Conservation (phyloP, 2,113 vertebrate species). For the Spea bombifrons region DNA sequence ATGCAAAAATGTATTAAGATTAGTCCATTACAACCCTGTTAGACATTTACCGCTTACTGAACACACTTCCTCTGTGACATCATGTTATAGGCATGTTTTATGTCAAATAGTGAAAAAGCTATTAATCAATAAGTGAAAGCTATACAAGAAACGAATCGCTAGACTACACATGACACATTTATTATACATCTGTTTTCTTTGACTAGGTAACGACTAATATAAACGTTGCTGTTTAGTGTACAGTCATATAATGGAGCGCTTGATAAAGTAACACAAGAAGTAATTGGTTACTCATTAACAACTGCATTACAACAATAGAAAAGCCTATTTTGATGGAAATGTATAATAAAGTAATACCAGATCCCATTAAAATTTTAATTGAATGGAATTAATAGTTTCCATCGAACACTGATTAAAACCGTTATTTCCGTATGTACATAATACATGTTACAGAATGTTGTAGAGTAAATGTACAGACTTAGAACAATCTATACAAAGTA, state of each 20-base stretch:
- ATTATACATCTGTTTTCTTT: not conserved
- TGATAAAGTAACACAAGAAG: slow-evolving; percentile 40
- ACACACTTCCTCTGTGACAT: no score
- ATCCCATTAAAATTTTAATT: slow-evolving; percentile 49
- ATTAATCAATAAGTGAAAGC: no score
- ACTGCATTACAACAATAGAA: slow-evolving; percentile 46
- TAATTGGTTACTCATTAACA: slow-evolving; percentile 51
- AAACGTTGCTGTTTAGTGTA: slow-evolving; percentile 1
- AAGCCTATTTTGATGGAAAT: slow-evolving; percentile 56
- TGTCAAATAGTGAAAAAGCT: no score
- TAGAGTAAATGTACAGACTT: no score
- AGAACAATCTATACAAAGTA: no score
- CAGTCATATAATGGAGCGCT: not conserved
- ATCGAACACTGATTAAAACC: slow-evolving; percentile 49
- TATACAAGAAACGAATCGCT: no score
- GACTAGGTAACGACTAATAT: not conserved
- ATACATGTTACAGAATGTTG: slow-evolving; percentile 8
- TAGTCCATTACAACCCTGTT: no score
- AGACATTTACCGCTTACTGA: no score
- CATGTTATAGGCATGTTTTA: no score
- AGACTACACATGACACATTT: no score
- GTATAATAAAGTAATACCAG: slow-evolving; percentile 48
- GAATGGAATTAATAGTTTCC: slow-evolving; percentile 46
- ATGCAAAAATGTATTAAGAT: no score
- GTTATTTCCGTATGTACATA: slow-evolving; percentile 50